Evolutionary conservation across 2,797 vertebrate genomes (phyloP), one percentile per base, ranked within the genome.

Genomic region (Podarcis siculus): DNA sequence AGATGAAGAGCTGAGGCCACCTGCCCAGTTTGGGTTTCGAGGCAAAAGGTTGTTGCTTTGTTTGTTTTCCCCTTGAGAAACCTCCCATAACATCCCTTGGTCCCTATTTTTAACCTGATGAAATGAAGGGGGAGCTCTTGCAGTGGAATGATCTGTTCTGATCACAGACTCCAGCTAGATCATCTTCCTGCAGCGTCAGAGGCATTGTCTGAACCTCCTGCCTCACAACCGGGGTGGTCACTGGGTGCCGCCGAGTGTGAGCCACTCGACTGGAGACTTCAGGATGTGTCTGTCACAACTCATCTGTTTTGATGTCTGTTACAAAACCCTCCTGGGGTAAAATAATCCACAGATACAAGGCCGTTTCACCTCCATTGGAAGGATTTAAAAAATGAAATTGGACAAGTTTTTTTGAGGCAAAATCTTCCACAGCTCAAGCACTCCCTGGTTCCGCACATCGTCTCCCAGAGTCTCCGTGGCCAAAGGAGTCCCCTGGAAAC

Each of bases 321-420:
- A 91, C 0, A 32, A 91, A 96, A 92, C 94, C 94, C 96, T 96
- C 95, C 96, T 94, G 92, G 94, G 96, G 91, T 96, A 91, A 93
- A 95, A 94, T 94, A 95, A 95, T 96, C 94, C 91, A 92, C 93
- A 95, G 94, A 97, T 93, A 95, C 94, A 96, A 97, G 96, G 94
- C 95, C 42, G 86, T 89, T 97, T 97, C 96, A 96, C 96, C 97
- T 96, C 95, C 93, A 93, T 94, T 96, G 93, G 93, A 95, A 96
- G 93, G 88, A 88, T 94, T 96, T 93, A 91, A 94, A 55, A 97
- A 96, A 97, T 97, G 96, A 96, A 97, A 97, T 96, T 95, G 96
- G 97, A 97, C 97, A 97, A 96, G 96, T 90, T 97, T 89, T 86
- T 97, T 95, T 95, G 96, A 96, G 96, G 96, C 97, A 97, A 96